Evolutionary conservation across 2,113 vertebrate species (phyloP), one percentile per base, ranked within the genome.

Genomic region (Coryphaenoides rupestris): DNA sequence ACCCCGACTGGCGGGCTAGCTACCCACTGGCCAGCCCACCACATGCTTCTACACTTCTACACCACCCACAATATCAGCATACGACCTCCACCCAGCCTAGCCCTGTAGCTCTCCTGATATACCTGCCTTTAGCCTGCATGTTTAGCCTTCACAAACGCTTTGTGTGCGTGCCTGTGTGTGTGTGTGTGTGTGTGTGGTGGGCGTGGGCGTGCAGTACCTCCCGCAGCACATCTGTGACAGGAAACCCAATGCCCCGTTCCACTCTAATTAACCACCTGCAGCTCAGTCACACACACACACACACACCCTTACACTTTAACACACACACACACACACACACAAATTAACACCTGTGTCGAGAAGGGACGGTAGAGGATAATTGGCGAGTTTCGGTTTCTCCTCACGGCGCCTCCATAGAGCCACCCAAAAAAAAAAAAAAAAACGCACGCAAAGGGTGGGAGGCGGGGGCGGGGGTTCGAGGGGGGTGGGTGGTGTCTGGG

Each of bases 261-360:
- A 65, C 58, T 76, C 74, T 72, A 83, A 84, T 86, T 81, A 85
- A 78, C 79, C 82, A 78, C 71, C 87, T 86, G 84, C 60, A 62
- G 23, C 33, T 16, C 33, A 69, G 21, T 24, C 21, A 26, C 40
- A 23, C 67, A 5, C 24, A 46, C 26, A 53, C 65, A 26, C 40
- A 23, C 67, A 5, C 24, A 46, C 26, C n/a, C n/a, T n/a, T n/a
- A 53, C 65, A 1, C 28, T 2, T 7, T 5, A 33, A 33, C 28
- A 33, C 33, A 12, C 60, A 10, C n/a, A 19, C 24, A 14, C 52
- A 64, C 55, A 21, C 49, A 60, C 58, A 72, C 53, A 65, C 23
- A 58, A 54, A 28, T 69, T 75, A 76, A 72, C 85, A 83, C 79
- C 80, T 86, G 79, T 56, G 69, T 72, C 68, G 60, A 71, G 56